Percentiles rank a stretch among this genome's conserved stretches.
Conservation (phyloP, 2,113 vertebrate species). For the Daubentonia madagascariensis region DNA sequence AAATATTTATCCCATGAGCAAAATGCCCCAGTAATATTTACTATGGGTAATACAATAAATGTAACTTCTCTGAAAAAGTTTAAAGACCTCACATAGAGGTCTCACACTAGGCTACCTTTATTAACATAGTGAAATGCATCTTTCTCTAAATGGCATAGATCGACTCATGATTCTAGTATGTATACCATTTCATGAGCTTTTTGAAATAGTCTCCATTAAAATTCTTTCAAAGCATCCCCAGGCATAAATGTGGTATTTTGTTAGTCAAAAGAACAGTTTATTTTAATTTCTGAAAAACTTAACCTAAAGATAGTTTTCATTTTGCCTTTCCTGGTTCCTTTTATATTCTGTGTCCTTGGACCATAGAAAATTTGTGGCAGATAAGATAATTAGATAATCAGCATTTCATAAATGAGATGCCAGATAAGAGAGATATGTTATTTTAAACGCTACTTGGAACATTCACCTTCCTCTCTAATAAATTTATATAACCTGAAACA, state of each 20-base stretch:
- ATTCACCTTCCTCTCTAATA: neutral
- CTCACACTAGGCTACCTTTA: neutral
- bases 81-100: neutral
- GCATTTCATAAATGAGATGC: neutral
- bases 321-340: neutral
- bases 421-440: neutral
- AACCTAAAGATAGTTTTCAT: neutral
- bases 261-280: neutral
- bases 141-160: neutral
- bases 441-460: neutral
- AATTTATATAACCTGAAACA: neutral
- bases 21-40: neutral
- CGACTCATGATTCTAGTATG: neutral
- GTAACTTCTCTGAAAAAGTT: neutral
- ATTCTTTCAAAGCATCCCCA: neutral
- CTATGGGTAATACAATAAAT: neutral
- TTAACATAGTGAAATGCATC: neutral
- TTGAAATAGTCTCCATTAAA: neutral
- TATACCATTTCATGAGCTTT: neutral
- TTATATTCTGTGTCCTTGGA: neutral
- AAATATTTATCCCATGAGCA: neutral
- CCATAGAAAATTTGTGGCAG: neutral
- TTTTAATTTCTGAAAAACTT: slow-evolving; percentile 1
- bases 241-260: neutral
- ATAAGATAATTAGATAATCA: neutral